Evolutionary conservation across 2,113 vertebrate species (phyloP).

Genomic region (Halcyon malimbica): DNA sequence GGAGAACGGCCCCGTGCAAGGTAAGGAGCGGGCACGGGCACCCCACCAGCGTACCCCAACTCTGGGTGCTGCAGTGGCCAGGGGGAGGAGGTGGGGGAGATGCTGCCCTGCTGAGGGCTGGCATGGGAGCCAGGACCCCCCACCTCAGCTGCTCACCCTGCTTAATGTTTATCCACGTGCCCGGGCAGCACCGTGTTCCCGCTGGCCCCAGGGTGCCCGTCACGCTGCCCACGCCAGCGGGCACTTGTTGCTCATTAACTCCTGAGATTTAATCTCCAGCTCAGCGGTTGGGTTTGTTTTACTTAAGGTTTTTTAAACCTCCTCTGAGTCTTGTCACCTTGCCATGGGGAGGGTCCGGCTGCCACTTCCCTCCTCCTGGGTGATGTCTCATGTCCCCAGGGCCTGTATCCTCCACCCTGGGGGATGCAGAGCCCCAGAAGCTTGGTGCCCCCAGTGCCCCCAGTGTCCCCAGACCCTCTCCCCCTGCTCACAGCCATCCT

Average conservation of each 20-base stretch:
- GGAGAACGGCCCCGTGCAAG: conserved; percentile 97
- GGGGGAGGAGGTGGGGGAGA: fast-evolving
- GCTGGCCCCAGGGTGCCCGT: background rate
- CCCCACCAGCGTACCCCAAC: fast-evolving
- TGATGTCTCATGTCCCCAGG: fast-evolving
- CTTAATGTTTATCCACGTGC: background rate
- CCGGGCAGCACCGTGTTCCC: background rate
- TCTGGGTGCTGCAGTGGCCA: fast-evolving
- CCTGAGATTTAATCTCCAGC: background rate
- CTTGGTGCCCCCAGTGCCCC: fast-evolving
- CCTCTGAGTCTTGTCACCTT: background rate
- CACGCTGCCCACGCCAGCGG: background rate
- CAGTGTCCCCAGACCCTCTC: background rate
- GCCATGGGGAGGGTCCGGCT: background rate
- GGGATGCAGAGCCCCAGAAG: fast-evolving
- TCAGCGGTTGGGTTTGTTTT: background rate
- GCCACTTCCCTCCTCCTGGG: background rate
- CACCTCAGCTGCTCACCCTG: background rate
- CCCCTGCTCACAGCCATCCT: conserved; percentile 84
- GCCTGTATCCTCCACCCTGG: fast-evolving
- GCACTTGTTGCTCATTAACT: conserved; percentile 41
- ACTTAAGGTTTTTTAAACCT: background rate
- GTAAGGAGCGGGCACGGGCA: conserved; percentile 38
- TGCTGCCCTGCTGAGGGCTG: fast-evolving
- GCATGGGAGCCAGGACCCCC: fast-evolving